Evolutionary conservation across 1,140 invertebrate species (phyloP).

Genomic region (Drosophila grimshawi): DNA sequence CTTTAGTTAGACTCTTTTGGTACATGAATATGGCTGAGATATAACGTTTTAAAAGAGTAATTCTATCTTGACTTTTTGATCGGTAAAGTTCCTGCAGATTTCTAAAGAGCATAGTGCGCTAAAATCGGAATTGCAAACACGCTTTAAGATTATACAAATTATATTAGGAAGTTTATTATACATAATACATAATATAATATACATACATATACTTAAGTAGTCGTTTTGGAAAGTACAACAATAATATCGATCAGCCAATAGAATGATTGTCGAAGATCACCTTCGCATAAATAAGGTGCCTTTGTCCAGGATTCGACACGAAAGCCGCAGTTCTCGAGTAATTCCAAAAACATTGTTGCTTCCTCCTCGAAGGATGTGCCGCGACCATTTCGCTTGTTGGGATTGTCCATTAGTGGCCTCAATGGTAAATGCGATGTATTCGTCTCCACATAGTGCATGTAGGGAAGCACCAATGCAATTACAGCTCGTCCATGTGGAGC

Average conservation of each 20-base stretch:
- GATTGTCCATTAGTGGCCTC: slow-evolving; percentile 69
- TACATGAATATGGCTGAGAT: too few relatives aligned
- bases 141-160: neutral
- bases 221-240: slow-evolving; percentile 87
- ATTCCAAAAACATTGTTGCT: slow-evolving; percentile 72
- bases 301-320: slow-evolving; percentile 91
- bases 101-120: neutral
- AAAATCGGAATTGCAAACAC: neutral
- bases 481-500: slow-evolving; percentile 89
- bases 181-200: slow-evolving; percentile 2
- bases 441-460: slow-evolving; percentile 94
- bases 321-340: slow-evolving; percentile 87
- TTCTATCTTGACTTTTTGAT: neutral
- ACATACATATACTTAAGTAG: slow-evolving; percentile 6
- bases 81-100: neutral
- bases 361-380: slow-evolving; percentile 78
- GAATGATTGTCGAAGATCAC: slow-evolving; percentile 93
- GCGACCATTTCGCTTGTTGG: slow-evolving; percentile 36
- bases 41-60: too few relatives aligned
- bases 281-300: slow-evolving; percentile 96
- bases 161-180: slow-evolving; percentile 10
- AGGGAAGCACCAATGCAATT: slow-evolving; percentile 93
- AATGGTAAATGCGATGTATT: slow-evolving; percentile 82
- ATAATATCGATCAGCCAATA: slow-evolving; percentile 96
- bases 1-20: too few relatives aligned